phyloP scores from a whole-genome alignment of 2,888 invertebrate species.

The Tipula unca region DNA sequence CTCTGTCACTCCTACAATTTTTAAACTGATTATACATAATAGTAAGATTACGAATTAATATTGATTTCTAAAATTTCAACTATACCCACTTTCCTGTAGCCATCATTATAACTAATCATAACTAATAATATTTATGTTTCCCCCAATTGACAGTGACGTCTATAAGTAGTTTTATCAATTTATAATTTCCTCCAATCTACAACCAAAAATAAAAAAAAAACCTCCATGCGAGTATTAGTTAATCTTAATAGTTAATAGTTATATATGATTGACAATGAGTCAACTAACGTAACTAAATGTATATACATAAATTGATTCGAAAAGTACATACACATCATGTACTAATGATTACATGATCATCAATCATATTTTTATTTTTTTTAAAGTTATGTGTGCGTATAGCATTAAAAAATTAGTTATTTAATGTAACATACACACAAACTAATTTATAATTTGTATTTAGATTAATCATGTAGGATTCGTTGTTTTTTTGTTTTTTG shows the following conservation, averaged over 20 bases:
- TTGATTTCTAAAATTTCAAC: too few relatives aligned
- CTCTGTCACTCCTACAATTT: too few relatives aligned
- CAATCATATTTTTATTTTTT: background rate
- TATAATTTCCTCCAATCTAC: background rate
- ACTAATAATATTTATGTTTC: too few relatives aligned
- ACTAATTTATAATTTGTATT: background rate
- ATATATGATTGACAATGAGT: background rate
- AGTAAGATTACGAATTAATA: too few relatives aligned
- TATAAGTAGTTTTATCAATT: background rate
- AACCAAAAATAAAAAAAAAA: background rate
- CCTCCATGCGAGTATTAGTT: too few relatives aligned
- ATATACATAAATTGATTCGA: background rate
- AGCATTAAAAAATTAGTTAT: background rate
- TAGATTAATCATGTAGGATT: background rate
- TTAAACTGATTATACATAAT: too few relatives aligned
- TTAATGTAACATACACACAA: background rate
- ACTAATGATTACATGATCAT: background rate
- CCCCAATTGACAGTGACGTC: background rate
- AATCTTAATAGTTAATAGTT: too few relatives aligned
- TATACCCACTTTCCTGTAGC: too few relatives aligned
- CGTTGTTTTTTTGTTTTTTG: background rate
- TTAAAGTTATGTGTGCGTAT: background rate
- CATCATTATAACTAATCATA: too few relatives aligned
- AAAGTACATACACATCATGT: background rate
- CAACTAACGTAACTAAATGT: background rate